Percentiles rank a stretch among this genome's conserved stretches.
These are phyloP conservation scores for Hyles euphorbiae DNA, from an alignment of 1,140 invertebrate species.

Conservation along the genomic window DNA sequence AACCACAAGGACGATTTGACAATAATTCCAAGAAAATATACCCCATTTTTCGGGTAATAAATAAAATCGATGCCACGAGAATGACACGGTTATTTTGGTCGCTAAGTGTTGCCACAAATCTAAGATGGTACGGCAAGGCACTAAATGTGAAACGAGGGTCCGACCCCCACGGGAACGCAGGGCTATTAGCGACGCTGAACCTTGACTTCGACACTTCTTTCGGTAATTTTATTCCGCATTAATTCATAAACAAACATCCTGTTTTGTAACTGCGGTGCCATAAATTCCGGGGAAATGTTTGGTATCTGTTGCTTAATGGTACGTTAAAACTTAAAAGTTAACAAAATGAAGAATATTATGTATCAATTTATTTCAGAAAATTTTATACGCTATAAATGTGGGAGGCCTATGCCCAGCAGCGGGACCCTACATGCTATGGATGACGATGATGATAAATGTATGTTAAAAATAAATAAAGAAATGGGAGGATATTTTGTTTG, in stretches of 20 bases:
- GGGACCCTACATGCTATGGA: no score
- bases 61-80: conserved; percentile 46
- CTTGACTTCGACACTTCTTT: conserved; percentile 39
- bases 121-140: conserved; percentile 69
- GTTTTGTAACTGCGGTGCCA: not conserved
- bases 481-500: no score
- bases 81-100: conserved; percentile 46
- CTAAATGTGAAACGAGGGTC: conserved; percentile 64
- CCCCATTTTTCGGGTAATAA: conserved; percentile 24
- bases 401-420: no score
- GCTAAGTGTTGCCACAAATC: conserved; percentile 60
- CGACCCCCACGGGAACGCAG: conserved; percentile 46
- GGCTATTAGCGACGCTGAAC: conserved; percentile 66
- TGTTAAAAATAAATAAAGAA: no score
- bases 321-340: no score
- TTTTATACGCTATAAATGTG: no score
- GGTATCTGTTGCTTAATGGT: no score
- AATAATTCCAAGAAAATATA: not conserved
- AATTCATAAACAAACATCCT: conserved; percentile 10
- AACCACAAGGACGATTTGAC: not conserved
- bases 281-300: no score
- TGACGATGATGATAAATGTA: no score
- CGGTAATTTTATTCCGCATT: conserved; percentile 12
- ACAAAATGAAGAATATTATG: no score
- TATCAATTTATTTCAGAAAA: no score